Evolutionary conservation across 2,888 invertebrate genomes (phyloP).

Genomic region (Hesperia comma): DNA sequence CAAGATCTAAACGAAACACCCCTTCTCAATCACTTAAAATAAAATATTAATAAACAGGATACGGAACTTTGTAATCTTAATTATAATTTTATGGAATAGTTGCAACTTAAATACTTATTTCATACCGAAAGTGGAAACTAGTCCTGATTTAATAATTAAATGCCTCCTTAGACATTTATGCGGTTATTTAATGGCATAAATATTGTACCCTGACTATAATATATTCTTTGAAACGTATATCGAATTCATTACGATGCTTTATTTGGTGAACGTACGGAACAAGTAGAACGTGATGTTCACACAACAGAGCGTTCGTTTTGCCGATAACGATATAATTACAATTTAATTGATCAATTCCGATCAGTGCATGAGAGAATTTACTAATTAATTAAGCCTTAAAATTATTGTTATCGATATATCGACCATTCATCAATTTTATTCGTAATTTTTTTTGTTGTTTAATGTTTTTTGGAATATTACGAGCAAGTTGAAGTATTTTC

Average conservation of each 20-base stretch:
- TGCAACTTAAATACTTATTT: too few relatives aligned
- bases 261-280: conserved; percentile 13
- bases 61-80: too few relatives aligned
- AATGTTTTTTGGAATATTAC: background rate
- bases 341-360: conserved; percentile 25
- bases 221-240: background rate
- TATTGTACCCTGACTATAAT: background rate
- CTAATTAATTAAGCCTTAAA: conserved; percentile 13
- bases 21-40: too few relatives aligned
- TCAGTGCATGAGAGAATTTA: conserved; percentile 15
- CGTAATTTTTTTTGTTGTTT: background rate
- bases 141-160: too few relatives aligned
- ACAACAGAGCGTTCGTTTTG: background rate
- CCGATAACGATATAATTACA: conserved; percentile 18
- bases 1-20: too few relatives aligned
- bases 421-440: background rate
- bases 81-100: too few relatives aligned
- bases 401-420: background rate
- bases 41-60: too few relatives aligned
- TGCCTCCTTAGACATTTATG: too few relatives aligned
- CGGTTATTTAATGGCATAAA: background rate
- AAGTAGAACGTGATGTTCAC: conserved; percentile 11
- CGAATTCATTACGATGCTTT: conserved; percentile 18
- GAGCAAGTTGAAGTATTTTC: too few relatives aligned
- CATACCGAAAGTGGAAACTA: too few relatives aligned